Conservation (phyloP, 2,888 invertebrate genomes). For the Luperina testacea region DNA sequence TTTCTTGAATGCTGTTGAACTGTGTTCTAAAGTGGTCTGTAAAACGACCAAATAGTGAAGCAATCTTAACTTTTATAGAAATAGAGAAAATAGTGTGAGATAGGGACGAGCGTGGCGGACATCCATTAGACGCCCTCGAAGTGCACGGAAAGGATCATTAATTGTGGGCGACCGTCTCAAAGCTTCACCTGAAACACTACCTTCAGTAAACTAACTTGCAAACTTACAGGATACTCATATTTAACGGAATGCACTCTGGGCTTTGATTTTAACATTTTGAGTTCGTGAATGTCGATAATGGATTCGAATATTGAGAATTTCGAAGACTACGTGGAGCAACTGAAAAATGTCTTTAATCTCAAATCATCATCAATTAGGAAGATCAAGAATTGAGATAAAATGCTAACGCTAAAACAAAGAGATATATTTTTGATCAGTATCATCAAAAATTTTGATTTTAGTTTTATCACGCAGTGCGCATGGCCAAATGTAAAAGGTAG, state of each 20-base stretch:
- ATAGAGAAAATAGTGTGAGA: slow-evolving; percentile 56
- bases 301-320: neutral
- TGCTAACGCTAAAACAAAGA: neutral
- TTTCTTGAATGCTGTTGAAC: slow-evolving; percentile 34
- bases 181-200: slow-evolving; percentile 66
- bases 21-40: slow-evolving; percentile 32
- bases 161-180: slow-evolving; percentile 68
- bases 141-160: slow-evolving; percentile 71
- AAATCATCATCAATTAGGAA: neutral
- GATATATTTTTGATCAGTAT: neutral
- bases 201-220: slow-evolving; percentile 60
- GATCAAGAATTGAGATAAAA: neutral
- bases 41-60: slow-evolving; percentile 43
- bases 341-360: neutral
- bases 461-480: too few species aligned
- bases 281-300: neutral
- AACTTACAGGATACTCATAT: slow-evolving; percentile 51
- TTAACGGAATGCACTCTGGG: slow-evolving; percentile 35
- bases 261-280: slow-evolving; percentile 8
- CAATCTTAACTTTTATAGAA: slow-evolving; percentile 54
- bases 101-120: slow-evolving; percentile 65
- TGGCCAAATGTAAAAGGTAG: neutral
- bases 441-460: neutral
- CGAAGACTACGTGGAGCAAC: neutral
- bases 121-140: slow-evolving; percentile 74